These are phyloP conservation scores for Chrysomallon squamiferum DNA, from an alignment of 1,140 invertebrate species.

Conservation along the genomic window DNA sequence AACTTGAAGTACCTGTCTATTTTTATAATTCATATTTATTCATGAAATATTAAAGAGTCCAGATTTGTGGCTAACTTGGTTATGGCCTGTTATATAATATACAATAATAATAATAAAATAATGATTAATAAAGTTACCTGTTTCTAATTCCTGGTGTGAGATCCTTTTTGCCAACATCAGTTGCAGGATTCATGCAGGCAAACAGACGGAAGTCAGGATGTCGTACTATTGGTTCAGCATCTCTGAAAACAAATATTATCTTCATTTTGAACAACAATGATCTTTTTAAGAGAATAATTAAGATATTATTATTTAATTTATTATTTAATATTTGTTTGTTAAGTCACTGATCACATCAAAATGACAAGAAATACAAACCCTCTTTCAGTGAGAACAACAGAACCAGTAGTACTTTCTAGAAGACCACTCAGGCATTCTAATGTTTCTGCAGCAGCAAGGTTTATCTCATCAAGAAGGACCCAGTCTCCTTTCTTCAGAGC, in stretches of 20 bases:
- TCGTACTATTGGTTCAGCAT: conserved; percentile 72
- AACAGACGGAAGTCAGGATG: conserved; percentile 94
- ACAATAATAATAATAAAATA: too few relatives aligned
- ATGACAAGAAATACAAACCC: conserved; percentile 75
- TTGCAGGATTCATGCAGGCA: conserved; percentile 99
- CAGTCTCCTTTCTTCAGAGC: conserved; percentile 89
- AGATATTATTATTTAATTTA: neutral
- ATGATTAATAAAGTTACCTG: conserved; percentile 62
- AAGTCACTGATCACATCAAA: too few relatives aligned
- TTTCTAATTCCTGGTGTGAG: conserved; percentile 91
- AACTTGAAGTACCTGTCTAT: too few relatives aligned
- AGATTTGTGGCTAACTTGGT: too few relatives aligned
- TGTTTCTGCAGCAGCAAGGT: conserved; percentile 94
- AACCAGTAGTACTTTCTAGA: conserved; percentile 80
- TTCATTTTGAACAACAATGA: neutral
- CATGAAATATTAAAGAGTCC: too few relatives aligned
- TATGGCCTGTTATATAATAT: too few relatives aligned
- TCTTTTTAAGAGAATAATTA: neutral
- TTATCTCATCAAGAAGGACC: conserved; percentile 97
- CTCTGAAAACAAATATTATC: conserved; percentile 45
- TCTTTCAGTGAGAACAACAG: conserved; percentile 83
- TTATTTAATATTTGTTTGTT: too few relatives aligned
- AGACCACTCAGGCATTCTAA: conserved; percentile 94
- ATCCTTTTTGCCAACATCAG: conserved; percentile 98
- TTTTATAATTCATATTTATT: too few relatives aligned